Evolutionary conservation across 2,888 invertebrate genomes (phyloP), one percentile per base, ranked within the genome.

Genomic region (Platynereis dumerilii): DNA sequence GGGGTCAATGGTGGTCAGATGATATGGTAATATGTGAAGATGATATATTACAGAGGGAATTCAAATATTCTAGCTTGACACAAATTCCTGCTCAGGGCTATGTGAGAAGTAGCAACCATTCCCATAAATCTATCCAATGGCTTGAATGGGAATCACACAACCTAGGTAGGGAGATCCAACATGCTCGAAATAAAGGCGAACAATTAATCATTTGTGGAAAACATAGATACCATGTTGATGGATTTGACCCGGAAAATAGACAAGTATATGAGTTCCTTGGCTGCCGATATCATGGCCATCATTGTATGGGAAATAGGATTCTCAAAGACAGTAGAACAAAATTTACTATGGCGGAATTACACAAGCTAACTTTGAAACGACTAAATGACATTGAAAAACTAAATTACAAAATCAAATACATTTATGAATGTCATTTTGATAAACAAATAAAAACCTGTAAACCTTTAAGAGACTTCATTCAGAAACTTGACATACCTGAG

Each of bases 351-450:
- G 48, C 48, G 5, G 48, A 48, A 12, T 48, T 48, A n/a, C 22
- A 48, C 3, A 22, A 7, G 7, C n/a, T 48, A n/a, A 48, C 48
- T 5, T 3, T 12, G 48, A 48, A 48, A 48, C 5, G 17, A n/a
- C 10, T 7, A n/a, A n/a, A 48, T 22, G 20, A 20, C 20, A 48
- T 48, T n/a, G n/a, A 48, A 48, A 12, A 5, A n/a, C 7, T 22
- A 26, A 55, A 55, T 17, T 61, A 34, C 26, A 61, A 55, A 2
- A 29, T 27, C n/a, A 20, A 22, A 17, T 10, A 3, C 34, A 61
- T 55, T 20, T 61, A 54, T 53, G 61, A 61, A 42, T 55, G 55
- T 44, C 12, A 55, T 1, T 61, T 54, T 39, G 34, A 39, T 2
- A 20, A 34, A 2, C 20, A 7, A 5, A 2, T 55, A 2, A 53